A percentile compares a stretch with the other conserved stretches of the same genome.
Conservation (phyloP, 2,797 vertebrate species). For the Characodon lateralis region DNA sequence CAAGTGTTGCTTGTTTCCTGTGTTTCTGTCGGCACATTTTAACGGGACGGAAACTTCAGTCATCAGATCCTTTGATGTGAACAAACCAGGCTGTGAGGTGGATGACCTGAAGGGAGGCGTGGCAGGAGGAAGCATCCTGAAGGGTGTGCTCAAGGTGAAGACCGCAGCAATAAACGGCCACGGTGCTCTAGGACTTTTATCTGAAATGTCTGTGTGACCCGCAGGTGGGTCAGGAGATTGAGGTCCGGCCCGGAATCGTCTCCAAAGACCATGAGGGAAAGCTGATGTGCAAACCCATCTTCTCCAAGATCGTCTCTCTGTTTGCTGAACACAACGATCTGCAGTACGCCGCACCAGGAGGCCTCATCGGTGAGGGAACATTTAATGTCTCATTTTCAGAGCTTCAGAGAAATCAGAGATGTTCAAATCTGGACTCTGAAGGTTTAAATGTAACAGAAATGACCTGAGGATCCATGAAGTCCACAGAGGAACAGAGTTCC, state of each 20-base stretch:
- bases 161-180: rapidly evolving
- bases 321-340: conserved; percentile 98
- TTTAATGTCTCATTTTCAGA: background rate
- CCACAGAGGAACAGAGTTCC: background rate
- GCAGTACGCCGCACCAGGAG: conserved; percentile 96
- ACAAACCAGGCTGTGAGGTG: conserved; percentile 98
- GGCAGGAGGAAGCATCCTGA: conserved; percentile 97
- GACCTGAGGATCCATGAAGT: background rate
- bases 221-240: conserved; percentile 98
- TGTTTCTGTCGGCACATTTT: too few relatives aligned
- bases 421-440: background rate
- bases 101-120: conserved; percentile 98
- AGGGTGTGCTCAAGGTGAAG: conserved; percentile 94
- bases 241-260: conserved; percentile 96
- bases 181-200: background rate
- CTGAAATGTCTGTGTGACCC: background rate
- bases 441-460: background rate
- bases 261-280: conserved; percentile 99
- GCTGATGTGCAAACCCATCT: conserved; percentile 99
- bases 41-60: conserved; percentile 73
- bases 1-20: background rate
- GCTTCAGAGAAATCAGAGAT: background rate
- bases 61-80: conserved; percentile 98
- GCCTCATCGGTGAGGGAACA: conserved; percentile 89
- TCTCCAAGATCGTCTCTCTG: conserved; percentile 98